Conservation (phyloP, 2,797 vertebrate genomes). For the Parambassis ranga region DNA sequence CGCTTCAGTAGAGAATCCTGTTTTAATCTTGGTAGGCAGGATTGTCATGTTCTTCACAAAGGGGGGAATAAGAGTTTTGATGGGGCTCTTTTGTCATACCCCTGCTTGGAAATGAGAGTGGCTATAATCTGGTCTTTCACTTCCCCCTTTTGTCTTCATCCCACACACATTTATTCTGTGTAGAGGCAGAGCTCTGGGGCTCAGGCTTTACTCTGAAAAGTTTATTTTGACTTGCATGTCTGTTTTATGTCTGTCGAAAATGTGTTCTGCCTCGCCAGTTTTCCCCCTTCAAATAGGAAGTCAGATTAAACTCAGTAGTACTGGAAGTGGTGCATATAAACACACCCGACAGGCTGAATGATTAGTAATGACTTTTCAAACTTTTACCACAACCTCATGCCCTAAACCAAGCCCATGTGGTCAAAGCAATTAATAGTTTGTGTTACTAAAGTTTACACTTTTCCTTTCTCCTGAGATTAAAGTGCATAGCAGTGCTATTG, state of each 20-base stretch:
- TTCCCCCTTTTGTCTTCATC: conserved; percentile 34
- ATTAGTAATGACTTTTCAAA: conserved; percentile 72
- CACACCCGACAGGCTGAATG: conserved; percentile 65
- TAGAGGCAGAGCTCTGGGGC: conserved; percentile 32
- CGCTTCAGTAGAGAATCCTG: neutral
- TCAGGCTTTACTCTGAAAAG: conserved; percentile 46
- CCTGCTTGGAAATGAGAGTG: conserved; percentile 45
- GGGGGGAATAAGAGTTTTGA: conserved; percentile 5
- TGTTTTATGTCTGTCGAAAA: conserved; percentile 76
- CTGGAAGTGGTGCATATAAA: conserved; percentile 69
- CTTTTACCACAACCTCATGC: conserved; percentile 50
- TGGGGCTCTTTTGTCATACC: conserved; percentile 30
- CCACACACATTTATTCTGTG: conserved; percentile 4
- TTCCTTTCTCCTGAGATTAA: conserved; percentile 11
- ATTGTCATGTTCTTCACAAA: conserved; percentile 21
- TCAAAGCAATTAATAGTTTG: conserved; percentile 61
- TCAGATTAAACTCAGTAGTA: conserved; percentile 68
- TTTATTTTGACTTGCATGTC: conserved; percentile 76
- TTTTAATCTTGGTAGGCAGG: neutral
- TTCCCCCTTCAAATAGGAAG: conserved; percentile 70
- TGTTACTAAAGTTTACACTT: conserved; percentile 33
- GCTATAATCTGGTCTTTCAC: conserved; percentile 55
- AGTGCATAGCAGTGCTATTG: neutral
- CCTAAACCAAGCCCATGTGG: conserved; percentile 31
- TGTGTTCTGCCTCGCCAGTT: conserved; percentile 68